Percentiles rank a stretch among this genome's conserved stretches.
Evolutionary conservation across 2,888 invertebrate genomes (phyloP).

Genomic region (Drosophila aldrichi): DNA sequence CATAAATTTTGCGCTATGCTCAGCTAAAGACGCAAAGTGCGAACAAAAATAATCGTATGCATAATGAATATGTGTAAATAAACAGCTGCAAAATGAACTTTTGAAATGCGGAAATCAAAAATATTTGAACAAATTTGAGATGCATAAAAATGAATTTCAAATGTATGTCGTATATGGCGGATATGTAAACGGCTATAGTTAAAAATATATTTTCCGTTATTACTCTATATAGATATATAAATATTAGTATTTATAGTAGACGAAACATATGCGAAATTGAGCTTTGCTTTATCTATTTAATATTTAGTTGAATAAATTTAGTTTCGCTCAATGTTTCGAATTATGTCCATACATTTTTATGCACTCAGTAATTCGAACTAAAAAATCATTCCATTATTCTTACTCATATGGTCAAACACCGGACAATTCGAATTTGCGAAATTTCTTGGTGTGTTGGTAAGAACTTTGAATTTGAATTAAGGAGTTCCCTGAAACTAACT

Average conservation of each 20-base stretch:
- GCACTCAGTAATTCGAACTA: no score
- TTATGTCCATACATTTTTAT: no score
- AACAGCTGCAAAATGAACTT: constrained; percentile 22
- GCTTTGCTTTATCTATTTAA: no score
- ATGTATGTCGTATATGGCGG: neutral
- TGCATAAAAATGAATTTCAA: neutral
- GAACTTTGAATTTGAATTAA: no score
- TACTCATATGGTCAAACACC: no score
- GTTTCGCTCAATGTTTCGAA: no score
- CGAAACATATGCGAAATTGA: no score
- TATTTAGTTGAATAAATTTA: no score
- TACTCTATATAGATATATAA: neutral
- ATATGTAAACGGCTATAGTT: neutral
- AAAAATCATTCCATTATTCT: no score
- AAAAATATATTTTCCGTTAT: neutral
- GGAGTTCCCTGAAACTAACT: no score
- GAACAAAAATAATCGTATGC: constrained; percentile 7
- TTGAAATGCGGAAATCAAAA: constrained; percentile 36
- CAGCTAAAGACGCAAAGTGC: constrained; percentile 17
- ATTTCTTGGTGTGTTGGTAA: no score
- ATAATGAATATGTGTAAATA: constrained; percentile 8
- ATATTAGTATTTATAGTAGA: neutral
- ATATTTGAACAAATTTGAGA: constrained; percentile 12
- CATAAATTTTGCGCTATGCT: constrained; percentile 19
- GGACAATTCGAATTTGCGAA: no score